These are phyloP conservation scores for Zaprionus obscuricornis DNA, from an alignment of 2,888 invertebrate species.

Conservation along the genomic window DNA sequence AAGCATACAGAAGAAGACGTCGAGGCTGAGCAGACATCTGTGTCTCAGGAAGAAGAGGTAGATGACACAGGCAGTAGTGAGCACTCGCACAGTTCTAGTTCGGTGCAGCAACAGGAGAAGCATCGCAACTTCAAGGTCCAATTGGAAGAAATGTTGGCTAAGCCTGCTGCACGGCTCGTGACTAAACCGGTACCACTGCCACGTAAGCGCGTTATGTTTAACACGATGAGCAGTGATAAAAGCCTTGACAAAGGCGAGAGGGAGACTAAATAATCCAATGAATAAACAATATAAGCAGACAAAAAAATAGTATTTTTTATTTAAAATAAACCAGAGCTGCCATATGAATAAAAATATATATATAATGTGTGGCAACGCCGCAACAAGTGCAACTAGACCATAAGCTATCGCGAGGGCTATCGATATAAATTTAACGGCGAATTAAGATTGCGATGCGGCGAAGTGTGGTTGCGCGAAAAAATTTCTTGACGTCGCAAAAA, in stretches of 20 bases:
- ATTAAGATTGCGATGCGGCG: conserved; percentile 57
- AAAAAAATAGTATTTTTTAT: background rate
- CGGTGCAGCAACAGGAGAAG: conserved; percentile 6
- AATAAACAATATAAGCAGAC: background rate
- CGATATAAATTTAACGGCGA: conserved; percentile 37
- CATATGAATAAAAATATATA: background rate
- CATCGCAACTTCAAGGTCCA: conserved; percentile 64
- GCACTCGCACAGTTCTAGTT: conserved; percentile 38
- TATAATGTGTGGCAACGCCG: conserved; percentile 21
- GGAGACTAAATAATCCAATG: conserved; percentile 13
- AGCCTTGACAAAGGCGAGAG: conserved; percentile 33
- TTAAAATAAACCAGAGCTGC: background rate
- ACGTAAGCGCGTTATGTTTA: conserved; percentile 82
- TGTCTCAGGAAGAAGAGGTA: conserved; percentile 11
- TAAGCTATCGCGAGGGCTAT: conserved; percentile 30
- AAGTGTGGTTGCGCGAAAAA: conserved; percentile 60
- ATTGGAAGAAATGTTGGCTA: conserved; percentile 70
- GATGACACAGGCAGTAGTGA: conserved; percentile 15
- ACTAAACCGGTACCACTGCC: conserved; percentile 78
- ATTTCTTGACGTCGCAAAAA: conserved; percentile 61
- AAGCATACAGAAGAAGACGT: conserved; percentile 35
- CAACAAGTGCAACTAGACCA: background rate
- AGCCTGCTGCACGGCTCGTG: conserved; percentile 57
- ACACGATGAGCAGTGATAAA: conserved; percentile 38
- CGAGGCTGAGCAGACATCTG: conserved; percentile 14